A percentile compares a stretch with the other conserved stretches of the same genome.
Evolutionary conservation across 2,888 invertebrate genomes (phyloP).

Genomic region (Merodon equestris): DNA sequence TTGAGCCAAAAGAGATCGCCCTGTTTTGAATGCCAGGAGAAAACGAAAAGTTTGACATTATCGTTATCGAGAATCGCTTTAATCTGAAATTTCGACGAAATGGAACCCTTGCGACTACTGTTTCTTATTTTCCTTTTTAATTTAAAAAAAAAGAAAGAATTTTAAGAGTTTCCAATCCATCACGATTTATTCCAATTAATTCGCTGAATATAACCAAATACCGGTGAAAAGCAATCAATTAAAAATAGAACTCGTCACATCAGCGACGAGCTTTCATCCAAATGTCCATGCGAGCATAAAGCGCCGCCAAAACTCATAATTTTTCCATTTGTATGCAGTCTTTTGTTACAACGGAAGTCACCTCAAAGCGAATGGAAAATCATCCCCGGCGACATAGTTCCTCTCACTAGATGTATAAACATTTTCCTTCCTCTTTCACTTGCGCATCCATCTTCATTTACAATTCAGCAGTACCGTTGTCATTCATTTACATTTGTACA

Average conservation of each 20-base stretch:
- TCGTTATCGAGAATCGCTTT: too few species aligned
- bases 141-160: too few species aligned
- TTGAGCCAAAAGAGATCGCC: too few species aligned
- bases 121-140: too few species aligned
- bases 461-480: conserved; percentile 39
- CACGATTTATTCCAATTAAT: too few species aligned
- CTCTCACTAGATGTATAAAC: conserved; percentile 11
- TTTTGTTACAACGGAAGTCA: conserved; percentile 50
- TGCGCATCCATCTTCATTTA: conserved; percentile 43
- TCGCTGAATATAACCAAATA: too few species aligned
- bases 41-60: too few species aligned
- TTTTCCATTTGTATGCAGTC: conserved; percentile 66
- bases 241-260: conserved; percentile 41
- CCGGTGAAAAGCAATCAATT: too few species aligned
- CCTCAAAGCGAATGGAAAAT: conserved; percentile 39
- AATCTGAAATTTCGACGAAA: too few species aligned
- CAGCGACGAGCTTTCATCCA: conserved; percentile 10
- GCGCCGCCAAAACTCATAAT: conserved; percentile 51
- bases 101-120: too few species aligned
- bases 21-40: too few species aligned
- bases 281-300: not conserved
- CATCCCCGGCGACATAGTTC: conserved; percentile 7
- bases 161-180: too few species aligned
- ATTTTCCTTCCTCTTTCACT: conserved; percentile 10
- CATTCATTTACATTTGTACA: conserved; percentile 51